Percentiles rank a stretch among this genome's conserved stretches.
Evolutionary conservation across 2,888 invertebrate species (phyloP).

Genomic region (Agriotes lineatus): DNA sequence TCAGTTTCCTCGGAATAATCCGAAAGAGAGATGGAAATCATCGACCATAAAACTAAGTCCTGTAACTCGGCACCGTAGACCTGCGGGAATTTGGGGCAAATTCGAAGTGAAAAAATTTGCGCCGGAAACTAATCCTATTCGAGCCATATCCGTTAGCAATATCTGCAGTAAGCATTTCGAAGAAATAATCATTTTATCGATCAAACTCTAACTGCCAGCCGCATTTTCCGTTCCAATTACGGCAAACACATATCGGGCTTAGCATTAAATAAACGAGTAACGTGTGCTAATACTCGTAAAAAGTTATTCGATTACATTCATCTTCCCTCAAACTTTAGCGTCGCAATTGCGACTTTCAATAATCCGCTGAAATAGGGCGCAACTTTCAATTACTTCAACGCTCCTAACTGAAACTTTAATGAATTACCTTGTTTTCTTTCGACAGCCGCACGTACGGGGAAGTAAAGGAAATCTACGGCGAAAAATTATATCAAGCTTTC

Average conservation of each 20-base stretch:
- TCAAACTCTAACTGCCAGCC: conserved; percentile 41
- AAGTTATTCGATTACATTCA: conserved; percentile 48
- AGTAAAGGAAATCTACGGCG: conserved; percentile 11
- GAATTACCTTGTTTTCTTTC: conserved; percentile 32
- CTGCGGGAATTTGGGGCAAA: neutral
- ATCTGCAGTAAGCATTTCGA: conserved; percentile 30
- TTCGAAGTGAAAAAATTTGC: conserved; percentile 7
- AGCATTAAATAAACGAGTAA: conserved; percentile 42
- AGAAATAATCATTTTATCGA: conserved; percentile 45
- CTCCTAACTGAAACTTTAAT: conserved; percentile 50
- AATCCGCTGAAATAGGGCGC: conserved; percentile 55
- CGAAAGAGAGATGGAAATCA: neutral
- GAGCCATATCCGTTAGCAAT: conserved; percentile 26
- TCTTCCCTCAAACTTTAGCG: conserved; percentile 42
- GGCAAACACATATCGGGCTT: conserved; percentile 44
- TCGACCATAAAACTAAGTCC: neutral
- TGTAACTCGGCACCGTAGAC: neutral
- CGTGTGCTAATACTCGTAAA: conserved; percentile 45
- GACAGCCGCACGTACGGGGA: conserved; percentile 12
- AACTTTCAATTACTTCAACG: conserved; percentile 56
- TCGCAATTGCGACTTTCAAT: conserved; percentile 53
- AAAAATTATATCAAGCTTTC: conserved; percentile 13
- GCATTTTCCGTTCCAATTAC: conserved; percentile 49
- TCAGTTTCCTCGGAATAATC: neutral
- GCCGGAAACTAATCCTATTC: conserved; percentile 19